Conservation (phyloP, 2,113 vertebrate genomes). For the Corythornis cristatus region DNA sequence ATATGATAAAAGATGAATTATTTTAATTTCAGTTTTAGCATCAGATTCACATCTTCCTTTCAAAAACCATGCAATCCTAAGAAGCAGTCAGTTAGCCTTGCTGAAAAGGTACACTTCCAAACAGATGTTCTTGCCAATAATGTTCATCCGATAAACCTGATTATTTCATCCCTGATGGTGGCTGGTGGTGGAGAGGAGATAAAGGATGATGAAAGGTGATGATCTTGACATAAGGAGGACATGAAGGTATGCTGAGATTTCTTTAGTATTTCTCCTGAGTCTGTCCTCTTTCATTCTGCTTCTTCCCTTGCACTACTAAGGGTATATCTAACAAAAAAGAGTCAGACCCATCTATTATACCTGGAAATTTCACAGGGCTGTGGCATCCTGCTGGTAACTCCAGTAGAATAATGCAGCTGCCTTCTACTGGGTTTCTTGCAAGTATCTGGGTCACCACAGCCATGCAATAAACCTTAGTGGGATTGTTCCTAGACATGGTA, state of each 20-base stretch:
- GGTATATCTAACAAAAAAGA: not conserved
- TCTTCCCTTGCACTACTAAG: not conserved
- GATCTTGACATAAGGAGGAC: not conserved
- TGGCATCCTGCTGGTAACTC: not conserved
- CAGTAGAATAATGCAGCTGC: not conserved
- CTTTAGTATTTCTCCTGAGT: slow-evolving; percentile 1
- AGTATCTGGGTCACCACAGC: slow-evolving; percentile 46
- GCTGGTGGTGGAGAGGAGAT: not conserved
- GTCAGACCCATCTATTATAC: not conserved
- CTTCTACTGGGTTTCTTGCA: not conserved
- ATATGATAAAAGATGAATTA: not conserved
- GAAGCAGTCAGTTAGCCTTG: slow-evolving; percentile 5
- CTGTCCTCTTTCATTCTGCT: not conserved
- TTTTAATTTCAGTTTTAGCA: slow-evolving; percentile 16
- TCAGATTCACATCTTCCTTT: not conserved
- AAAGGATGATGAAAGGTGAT: not conserved
- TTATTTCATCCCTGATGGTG: not conserved
- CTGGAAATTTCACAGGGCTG: not conserved
- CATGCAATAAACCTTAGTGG: slow-evolving; percentile 1
- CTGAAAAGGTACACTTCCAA: slow-evolving; percentile 15
- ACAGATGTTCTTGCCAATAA: slow-evolving; percentile 26
- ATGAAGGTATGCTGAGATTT: not conserved
- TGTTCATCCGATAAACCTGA: not conserved
- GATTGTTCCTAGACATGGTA: not conserved
- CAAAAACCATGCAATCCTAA: slow-evolving; percentile 3